A percentile compares a stretch with the other conserved stretches of the same genome.
Evolutionary conservation across 2,888 invertebrate genomes (phyloP).

Genomic region (Dryadula phaetusa): DNA sequence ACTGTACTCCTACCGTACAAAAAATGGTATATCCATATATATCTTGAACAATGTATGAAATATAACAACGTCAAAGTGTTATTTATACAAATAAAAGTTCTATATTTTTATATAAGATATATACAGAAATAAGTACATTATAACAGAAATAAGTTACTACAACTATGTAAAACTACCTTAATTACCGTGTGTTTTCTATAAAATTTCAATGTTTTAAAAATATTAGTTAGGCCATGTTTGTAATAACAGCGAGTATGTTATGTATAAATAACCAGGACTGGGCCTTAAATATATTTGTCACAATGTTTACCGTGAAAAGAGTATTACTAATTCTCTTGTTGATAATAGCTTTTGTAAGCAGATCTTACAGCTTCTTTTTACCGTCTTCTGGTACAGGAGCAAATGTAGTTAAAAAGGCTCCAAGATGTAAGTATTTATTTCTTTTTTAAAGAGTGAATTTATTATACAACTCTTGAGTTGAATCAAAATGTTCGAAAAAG

Average conservation of each 20-base stretch:
- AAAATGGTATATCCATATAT: neutral
- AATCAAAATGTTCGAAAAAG: no score
- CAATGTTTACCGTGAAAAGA: neutral
- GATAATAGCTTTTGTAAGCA: conserved; percentile 36
- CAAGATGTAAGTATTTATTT: conserved; percentile 67
- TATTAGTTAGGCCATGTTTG: neutral
- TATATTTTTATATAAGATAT: no score
- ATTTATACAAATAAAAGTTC: no score
- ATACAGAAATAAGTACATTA: no score
- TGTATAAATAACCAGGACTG: neutral
- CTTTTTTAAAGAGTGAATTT: no score
- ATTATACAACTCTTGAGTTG: no score
- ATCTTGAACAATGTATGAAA: no score
- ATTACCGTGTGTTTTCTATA: no score
- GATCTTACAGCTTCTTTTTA: conserved; percentile 54
- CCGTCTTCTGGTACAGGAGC: conserved; percentile 58
- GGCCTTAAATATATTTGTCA: neutral
- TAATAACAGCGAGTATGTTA: neutral
- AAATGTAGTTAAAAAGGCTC: conserved; percentile 67
- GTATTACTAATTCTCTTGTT: conserved; percentile 40
- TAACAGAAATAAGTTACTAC: no score
- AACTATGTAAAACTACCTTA: no score
- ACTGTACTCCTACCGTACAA: neutral
- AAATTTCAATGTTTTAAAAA: no score
- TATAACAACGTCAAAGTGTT: no score